A percentile compares a stretch with the other conserved stretches of the same genome.
Evolutionary conservation across 1,140 invertebrate genomes (phyloP).

Genomic region (Leucophenga varia): DNA sequence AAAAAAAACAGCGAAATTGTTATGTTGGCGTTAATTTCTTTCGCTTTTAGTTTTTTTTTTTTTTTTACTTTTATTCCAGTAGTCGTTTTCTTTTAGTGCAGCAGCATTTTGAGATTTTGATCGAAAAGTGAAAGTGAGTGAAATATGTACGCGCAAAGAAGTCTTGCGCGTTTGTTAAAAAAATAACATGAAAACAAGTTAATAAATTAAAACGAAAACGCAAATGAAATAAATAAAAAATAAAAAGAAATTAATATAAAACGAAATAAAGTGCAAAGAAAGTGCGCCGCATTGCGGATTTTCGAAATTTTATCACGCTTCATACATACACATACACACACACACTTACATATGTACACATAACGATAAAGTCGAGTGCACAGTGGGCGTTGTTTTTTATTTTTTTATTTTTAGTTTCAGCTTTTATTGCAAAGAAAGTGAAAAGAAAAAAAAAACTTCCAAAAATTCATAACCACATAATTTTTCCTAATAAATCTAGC

Average conservation of each 20-base stretch:
- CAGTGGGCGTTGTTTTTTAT: slow-evolving; percentile 3
- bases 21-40: too few species aligned
- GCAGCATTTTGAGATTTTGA: too few species aligned
- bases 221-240: slow-evolving; percentile 18
- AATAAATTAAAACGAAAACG: slow-evolving; percentile 33
- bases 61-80: too few species aligned
- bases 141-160: slow-evolving; percentile 35
- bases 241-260: slow-evolving; percentile 10
- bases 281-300: slow-evolving; percentile 26
- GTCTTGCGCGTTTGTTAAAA: slow-evolving; percentile 26
- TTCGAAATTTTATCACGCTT: slow-evolving; percentile 16
- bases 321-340: too few species aligned
- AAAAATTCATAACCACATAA: too few species aligned
- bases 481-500: slow-evolving; percentile 55
- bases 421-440: neutral
- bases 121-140: slow-evolving; percentile 47
- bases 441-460: too few species aligned
- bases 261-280: slow-evolving; percentile 32
- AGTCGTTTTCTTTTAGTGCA: too few species aligned
- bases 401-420: too few species aligned
- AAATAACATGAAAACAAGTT: slow-evolving; percentile 37
- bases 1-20: too few species aligned
- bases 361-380: neutral
- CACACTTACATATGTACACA: neutral
- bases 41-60: too few species aligned